Conservation (phyloP, 2,797 vertebrate genomes). For the Sebastes vulpes region DNA sequence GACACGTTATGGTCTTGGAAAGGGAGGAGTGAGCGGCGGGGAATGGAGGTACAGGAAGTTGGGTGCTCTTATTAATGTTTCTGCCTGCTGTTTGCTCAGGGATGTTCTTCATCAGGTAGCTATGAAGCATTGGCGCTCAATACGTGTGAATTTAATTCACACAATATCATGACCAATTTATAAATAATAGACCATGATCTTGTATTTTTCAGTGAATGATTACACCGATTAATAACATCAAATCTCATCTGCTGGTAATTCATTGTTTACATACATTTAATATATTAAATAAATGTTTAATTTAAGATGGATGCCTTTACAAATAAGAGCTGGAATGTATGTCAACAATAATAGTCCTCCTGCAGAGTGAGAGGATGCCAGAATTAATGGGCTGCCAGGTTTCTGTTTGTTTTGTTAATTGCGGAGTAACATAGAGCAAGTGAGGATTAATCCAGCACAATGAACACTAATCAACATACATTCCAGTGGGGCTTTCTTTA, state of each 20-base stretch:
- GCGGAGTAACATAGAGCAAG: constrained; percentile 15
- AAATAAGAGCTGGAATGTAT: not conserved
- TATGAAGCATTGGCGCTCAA: not conserved
- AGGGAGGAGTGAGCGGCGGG: too few relatives aligned
- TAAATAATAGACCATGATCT: not conserved
- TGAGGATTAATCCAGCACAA: constrained; percentile 28
- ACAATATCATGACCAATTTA: not conserved
- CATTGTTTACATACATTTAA: constrained; percentile 4
- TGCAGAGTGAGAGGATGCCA: not conserved
- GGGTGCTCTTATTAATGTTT: not conserved
- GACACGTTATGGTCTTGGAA: too few relatives aligned
- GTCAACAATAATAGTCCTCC: not conserved
- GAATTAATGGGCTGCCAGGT: constrained; percentile 17
- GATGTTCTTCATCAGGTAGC: not conserved
- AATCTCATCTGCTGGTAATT: not conserved
- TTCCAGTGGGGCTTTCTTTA: not conserved
- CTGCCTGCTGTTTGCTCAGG: not conserved
- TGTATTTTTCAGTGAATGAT: not conserved
- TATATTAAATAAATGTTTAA: not conserved
- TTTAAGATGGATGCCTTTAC: constrained; percentile 6
- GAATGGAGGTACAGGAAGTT: not conserved
- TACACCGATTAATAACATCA: not conserved
- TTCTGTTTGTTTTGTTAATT: constrained; percentile 31
- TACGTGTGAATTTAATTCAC: not conserved
- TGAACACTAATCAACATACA: constrained; percentile 15